Conservation (phyloP, 1,140 invertebrate genomes). For the Mylabris phalerata region DNA sequence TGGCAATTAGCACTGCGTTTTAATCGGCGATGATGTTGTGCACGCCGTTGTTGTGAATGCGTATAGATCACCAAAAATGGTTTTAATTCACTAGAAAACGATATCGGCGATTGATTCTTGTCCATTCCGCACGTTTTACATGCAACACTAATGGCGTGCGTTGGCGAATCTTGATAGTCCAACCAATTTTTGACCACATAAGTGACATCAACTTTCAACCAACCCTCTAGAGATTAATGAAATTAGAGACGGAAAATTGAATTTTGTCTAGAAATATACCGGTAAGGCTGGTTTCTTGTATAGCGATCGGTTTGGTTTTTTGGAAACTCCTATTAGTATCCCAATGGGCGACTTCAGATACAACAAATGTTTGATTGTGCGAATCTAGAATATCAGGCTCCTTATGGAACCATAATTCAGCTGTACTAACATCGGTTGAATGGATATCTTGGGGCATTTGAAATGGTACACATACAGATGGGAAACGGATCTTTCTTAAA, state of each 20-base stretch:
- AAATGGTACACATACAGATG: slow-evolving; percentile 64
- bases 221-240: slow-evolving; percentile 63
- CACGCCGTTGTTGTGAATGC: slow-evolving; percentile 45
- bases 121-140: slow-evolving; percentile 69
- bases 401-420: slow-evolving; percentile 75
- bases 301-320: slow-evolving; percentile 65
- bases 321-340: slow-evolving; percentile 61
- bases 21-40: slow-evolving; percentile 47
- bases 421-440: slow-evolving; percentile 61
- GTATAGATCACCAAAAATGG: slow-evolving; percentile 71
- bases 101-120: slow-evolving; percentile 52
- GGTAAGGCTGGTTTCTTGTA: slow-evolving; percentile 59
- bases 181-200: slow-evolving; percentile 68
- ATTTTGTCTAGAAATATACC: slow-evolving; percentile 50
- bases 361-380: slow-evolving; percentile 66
- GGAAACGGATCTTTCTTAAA: slow-evolving; percentile 44
- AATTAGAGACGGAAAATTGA: slow-evolving; percentile 62
- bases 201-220: slow-evolving; percentile 70
- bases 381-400: slow-evolving; percentile 49
- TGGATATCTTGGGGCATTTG: slow-evolving; percentile 61
- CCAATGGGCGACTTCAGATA: slow-evolving; percentile 73
- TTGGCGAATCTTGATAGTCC: slow-evolving; percentile 51
- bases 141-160: slow-evolving; percentile 63
- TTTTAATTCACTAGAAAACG: slow-evolving; percentile 55
- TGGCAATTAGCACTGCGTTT: slow-evolving; percentile 63